phyloP scores from a whole-genome alignment of 2,888 invertebrate species.

The Patella depressa region DNA sequence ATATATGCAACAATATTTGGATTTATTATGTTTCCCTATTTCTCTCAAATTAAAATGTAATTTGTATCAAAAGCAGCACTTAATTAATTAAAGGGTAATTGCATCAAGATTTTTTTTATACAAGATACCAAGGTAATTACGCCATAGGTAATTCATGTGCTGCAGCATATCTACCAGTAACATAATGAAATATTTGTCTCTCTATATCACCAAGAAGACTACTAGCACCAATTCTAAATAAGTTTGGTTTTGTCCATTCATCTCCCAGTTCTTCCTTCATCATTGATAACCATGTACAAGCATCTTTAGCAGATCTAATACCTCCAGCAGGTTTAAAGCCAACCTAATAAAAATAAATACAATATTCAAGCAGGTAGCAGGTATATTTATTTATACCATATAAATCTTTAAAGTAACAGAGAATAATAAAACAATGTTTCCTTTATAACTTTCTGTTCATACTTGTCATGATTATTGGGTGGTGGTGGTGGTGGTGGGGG shows the following conservation, averaged over 20 bases:
- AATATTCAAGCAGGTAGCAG: background rate
- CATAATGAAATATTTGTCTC: constrained; percentile 68
- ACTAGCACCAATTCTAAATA: constrained; percentile 96
- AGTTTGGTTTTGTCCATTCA: constrained; percentile 83
- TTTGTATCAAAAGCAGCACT: background rate
- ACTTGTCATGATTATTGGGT: no score
- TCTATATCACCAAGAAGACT: constrained; percentile 87
- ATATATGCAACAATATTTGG: no score
- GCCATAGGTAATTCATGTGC: constrained; percentile 68
- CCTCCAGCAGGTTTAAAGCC: constrained; percentile 99
- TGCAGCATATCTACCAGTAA: constrained; percentile 69
- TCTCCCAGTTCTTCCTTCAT: constrained; percentile 87
- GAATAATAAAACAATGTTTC: background rate
- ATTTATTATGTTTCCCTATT: background rate
- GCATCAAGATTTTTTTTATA: background rate
- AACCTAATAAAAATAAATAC: constrained; percentile 76
- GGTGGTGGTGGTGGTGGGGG: no score
- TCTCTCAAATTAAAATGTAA: background rate
- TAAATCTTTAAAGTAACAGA: background rate
- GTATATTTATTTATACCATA: background rate
- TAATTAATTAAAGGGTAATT: background rate
- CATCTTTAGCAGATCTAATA: constrained; percentile 86
- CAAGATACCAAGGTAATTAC: constrained; percentile 32
- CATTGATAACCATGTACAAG: constrained; percentile 87
- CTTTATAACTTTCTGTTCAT: background rate